Evolutionary conservation across 2,888 invertebrate species (phyloP).

Genomic region (Julus scandinavius): DNA sequence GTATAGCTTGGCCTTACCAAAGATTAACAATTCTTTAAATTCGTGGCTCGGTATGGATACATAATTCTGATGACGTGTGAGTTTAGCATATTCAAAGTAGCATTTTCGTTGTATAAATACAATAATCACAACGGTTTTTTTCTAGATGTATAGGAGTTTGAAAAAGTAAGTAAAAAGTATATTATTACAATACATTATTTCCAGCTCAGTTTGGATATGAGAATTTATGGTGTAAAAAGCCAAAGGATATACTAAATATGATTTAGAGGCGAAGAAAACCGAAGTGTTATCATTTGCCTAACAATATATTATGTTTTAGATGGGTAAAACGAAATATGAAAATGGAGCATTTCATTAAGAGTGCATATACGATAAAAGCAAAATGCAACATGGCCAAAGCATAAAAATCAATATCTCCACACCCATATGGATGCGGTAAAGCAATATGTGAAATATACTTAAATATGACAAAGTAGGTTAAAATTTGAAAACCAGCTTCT

Average conservation of each 20-base stretch:
- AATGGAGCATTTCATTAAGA: background rate
- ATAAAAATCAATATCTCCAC: background rate
- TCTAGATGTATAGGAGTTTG: too few species aligned
- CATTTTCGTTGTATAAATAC: too few species aligned
- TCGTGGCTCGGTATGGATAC: too few species aligned
- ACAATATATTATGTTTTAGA: background rate
- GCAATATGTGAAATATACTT: too few species aligned
- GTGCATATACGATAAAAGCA: background rate
- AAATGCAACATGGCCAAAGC: background rate
- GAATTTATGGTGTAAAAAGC: background rate
- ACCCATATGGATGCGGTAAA: too few species aligned
- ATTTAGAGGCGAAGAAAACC: background rate
- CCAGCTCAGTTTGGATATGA: background rate
- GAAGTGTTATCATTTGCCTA: slow-evolving; percentile 5
- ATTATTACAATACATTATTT: background rate
- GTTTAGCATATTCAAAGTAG: too few species aligned
- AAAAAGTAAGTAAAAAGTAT: background rate
- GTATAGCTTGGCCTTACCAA: too few species aligned
- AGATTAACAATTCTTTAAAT: too few species aligned
- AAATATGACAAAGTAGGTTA: too few species aligned
- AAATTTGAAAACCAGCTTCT: too few species aligned
- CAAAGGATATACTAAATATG: slow-evolving; percentile 9
- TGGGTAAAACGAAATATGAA: background rate
- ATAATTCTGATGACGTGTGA: too few species aligned
- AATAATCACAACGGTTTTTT: too few species aligned